Conservation (phyloP, 2,888 invertebrate species). For the Standfussiana lucernea region DNA sequence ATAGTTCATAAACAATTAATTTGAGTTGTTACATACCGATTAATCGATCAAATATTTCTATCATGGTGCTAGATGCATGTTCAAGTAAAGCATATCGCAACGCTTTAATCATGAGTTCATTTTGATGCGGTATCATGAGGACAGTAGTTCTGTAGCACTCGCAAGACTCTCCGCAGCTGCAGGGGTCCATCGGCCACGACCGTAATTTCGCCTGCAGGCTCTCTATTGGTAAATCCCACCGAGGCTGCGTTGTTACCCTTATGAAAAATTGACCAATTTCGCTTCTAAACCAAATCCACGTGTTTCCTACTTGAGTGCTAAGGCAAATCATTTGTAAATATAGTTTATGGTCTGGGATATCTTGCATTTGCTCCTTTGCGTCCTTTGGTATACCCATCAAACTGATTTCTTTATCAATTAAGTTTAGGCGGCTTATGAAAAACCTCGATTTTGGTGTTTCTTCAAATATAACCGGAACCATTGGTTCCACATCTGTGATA, state of each 20-base stretch:
- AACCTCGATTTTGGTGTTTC: constrained; percentile 75
- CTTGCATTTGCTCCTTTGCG: constrained; percentile 79
- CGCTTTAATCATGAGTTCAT: constrained; percentile 84
- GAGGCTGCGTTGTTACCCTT: constrained; percentile 82
- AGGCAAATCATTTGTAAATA: constrained; percentile 84
- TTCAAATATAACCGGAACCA: constrained; percentile 78
- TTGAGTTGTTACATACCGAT: constrained; percentile 76
- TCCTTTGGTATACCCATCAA: constrained; percentile 80
- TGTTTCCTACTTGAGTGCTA: constrained; percentile 80
- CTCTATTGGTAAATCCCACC: constrained; percentile 85
- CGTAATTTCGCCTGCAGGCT: constrained; percentile 79
- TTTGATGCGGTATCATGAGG: constrained; percentile 84
- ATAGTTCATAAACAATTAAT: neutral
- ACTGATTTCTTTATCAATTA: constrained; percentile 82
- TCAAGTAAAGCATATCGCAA: constrained; percentile 83
- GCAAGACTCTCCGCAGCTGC: constrained; percentile 85
- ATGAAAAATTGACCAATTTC: constrained; percentile 85
- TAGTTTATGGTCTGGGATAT: constrained; percentile 79
- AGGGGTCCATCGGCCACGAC: constrained; percentile 84
- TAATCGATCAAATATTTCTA: constrained; percentile 82
- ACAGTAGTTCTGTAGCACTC: constrained; percentile 85
- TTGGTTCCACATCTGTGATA: constrained; percentile 83
- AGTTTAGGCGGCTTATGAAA: constrained; percentile 79
- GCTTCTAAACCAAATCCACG: constrained; percentile 86
- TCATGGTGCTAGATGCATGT: constrained; percentile 83